These are phyloP conservation scores for Mesorhabditis belari DNA, from an alignment of 2,888 invertebrate genomes.

Conservation along the genomic window DNA sequence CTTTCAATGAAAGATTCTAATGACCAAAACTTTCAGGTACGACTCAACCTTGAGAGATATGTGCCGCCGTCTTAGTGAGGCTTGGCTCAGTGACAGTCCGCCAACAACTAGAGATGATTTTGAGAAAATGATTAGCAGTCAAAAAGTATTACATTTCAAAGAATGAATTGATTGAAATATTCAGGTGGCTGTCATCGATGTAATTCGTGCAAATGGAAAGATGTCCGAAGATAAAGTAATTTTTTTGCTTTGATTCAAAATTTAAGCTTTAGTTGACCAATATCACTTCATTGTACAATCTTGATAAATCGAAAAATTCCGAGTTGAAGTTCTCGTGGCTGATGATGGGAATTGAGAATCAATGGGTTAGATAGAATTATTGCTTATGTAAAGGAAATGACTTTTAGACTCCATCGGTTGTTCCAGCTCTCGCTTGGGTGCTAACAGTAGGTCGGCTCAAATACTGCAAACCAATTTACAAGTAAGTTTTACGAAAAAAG, in stretches of 20 bases:
- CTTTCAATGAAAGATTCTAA: too few relatives aligned
- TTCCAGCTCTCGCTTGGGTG: slow-evolving; percentile 69
- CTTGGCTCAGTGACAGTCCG: too few relatives aligned
- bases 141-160: too few relatives aligned
- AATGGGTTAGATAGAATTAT: too few relatives aligned
- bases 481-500: slow-evolving; percentile 56
- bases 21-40: too few relatives aligned
- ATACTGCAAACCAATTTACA: slow-evolving; percentile 77
- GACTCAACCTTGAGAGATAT: too few relatives aligned
- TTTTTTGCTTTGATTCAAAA: background rate
- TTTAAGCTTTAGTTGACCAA: background rate
- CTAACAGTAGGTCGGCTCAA: slow-evolving; percentile 82
- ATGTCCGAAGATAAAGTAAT: slow-evolving; percentile 9
- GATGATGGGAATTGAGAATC: slow-evolving; percentile 69
- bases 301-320: slow-evolving; percentile 20
- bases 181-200: slow-evolving; percentile 20
- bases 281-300: slow-evolving; percentile 14
- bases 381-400: too few relatives aligned
- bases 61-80: too few relatives aligned
- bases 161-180: too few relatives aligned
- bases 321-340: slow-evolving; percentile 63
- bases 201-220: slow-evolving; percentile 12
- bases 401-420: slow-evolving; percentile 64
- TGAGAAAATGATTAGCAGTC: too few relatives aligned
- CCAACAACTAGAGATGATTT: too few relatives aligned